These are phyloP conservation scores for Mungos mungo DNA, from an alignment of 2,113 vertebrate species.

Conservation along the genomic window DNA sequence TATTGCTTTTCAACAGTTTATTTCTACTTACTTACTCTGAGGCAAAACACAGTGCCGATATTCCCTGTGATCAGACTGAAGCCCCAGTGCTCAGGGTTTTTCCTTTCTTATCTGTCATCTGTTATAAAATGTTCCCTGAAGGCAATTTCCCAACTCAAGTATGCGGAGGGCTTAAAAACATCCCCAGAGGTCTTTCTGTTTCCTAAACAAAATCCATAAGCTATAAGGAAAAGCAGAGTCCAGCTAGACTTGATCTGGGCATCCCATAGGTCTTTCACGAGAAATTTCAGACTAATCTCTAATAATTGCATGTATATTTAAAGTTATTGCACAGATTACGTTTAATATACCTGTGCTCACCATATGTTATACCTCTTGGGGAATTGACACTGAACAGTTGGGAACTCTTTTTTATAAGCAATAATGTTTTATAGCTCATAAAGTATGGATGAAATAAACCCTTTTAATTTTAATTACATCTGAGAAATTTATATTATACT, in stretches of 20 bases:
- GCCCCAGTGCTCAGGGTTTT: not conserved
- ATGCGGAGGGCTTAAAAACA: not conserved
- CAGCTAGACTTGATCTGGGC: not conserved
- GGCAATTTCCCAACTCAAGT: not conserved
- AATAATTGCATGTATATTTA: conserved; percentile 60
- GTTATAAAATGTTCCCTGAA: not conserved
- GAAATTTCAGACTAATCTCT: conserved; percentile 22
- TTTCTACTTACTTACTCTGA: not conserved
- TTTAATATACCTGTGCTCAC: conserved; percentile 33
- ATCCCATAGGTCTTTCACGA: not conserved
- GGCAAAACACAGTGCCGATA: not conserved
- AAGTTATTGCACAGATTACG: conserved; percentile 36
- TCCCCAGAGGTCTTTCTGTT: not conserved
- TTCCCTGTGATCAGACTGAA: not conserved
- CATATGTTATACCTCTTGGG: conserved; percentile 54
- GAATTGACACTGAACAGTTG: conserved; percentile 45
- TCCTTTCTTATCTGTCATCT: not conserved
- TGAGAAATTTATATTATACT: conserved; percentile 23
- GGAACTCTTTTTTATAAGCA: conserved; percentile 62
- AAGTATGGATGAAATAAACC: conserved; percentile 51
- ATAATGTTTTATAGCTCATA: conserved; percentile 72
- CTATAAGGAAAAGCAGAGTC: not conserved
- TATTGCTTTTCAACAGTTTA: not conserved
- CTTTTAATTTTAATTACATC: conserved; percentile 65
- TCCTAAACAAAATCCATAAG: not conserved